Base-by-base conservation (phyloP, 2,888 invertebrate species). In the Loripinus fragilis region DNA sequence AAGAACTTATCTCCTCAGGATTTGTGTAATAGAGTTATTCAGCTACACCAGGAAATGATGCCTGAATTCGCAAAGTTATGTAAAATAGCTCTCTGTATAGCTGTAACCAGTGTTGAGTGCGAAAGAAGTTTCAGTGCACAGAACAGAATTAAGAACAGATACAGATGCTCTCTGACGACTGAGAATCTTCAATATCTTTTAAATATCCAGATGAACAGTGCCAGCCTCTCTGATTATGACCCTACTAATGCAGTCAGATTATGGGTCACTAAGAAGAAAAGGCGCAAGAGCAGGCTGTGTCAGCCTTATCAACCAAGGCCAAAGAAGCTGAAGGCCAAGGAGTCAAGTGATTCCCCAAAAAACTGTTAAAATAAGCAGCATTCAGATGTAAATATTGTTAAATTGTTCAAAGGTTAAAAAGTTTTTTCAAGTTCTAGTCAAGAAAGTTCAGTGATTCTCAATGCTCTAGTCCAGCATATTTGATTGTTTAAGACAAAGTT, bases 81-180 rank as follows among this genome's bases (percentile, higher is more conserved):
- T 23, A 35, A 2, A 1, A 74, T 78, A 20, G 74, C 78, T 8
- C 48, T 78, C 10, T 78, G 74, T 68, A 33, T 74, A 17, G 12
- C 41, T 35, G 45, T 78, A 17, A 78, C 74, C 20, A 78, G 74
- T 71, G 74, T 78, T 30, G 78, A 78, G 42, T 74, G 67, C 30
- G 78, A 78, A 41, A 70, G 78, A 17, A 68, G 67, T 15, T 78
- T 78, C 50, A 78, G 71, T 25, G 55, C 60, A 15, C 74, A 78
- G 38, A 78, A 74, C 25, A 55, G 71, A 70, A 30, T 78, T 0
- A 78, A 78, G 65, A 66, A n/a, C 23, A 70, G 64, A 48, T 78
- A 30, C 73, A 73, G 73, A 38, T 38, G 45, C 15, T 69, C 73
- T 12, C 38, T 78, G 17, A 78, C 73, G 50, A 41, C 69, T 28